A percentile compares a stretch with the other conserved stretches of the same genome.
phyloP scores from a whole-genome alignment of 2,797 vertebrate genomes.

The Sciurus vulgaris region DNA sequence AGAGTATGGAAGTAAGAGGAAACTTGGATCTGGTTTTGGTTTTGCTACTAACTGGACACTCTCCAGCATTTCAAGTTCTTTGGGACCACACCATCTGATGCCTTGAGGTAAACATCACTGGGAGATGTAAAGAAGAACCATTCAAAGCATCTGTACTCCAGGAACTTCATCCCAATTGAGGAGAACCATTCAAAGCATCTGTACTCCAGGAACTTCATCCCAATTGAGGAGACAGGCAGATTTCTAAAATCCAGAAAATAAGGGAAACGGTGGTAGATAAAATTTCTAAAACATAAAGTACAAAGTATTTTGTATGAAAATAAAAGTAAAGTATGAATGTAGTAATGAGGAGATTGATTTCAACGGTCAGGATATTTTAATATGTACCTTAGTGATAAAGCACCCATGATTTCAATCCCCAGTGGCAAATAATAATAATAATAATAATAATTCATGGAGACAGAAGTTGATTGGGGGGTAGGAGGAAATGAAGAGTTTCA shows the following conservation, averaged over 20 bases:
- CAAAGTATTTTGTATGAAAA: background rate
- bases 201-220: background rate
- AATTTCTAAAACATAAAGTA: background rate
- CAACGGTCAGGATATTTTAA: background rate
- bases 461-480: background rate
- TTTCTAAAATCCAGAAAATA: background rate
- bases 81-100: background rate
- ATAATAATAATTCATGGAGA: background rate
- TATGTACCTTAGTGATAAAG: background rate
- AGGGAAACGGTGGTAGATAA: background rate
- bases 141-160: background rate
- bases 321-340: background rate
- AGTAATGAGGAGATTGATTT: background rate
- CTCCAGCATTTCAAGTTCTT: background rate
- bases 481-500: background rate
- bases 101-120: background rate
- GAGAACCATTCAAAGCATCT: background rate
- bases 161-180: background rate
- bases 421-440: background rate
- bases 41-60: background rate
- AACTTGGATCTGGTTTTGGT: background rate
- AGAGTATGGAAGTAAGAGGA: background rate
- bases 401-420: background rate
- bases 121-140: background rate
- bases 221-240: background rate